Percentiles rank a stretch among this genome's conserved stretches.
These are phyloP conservation scores for Ophthalmolycus amberensis DNA, from an alignment of 2,113 vertebrate species.

Conservation along the genomic window DNA sequence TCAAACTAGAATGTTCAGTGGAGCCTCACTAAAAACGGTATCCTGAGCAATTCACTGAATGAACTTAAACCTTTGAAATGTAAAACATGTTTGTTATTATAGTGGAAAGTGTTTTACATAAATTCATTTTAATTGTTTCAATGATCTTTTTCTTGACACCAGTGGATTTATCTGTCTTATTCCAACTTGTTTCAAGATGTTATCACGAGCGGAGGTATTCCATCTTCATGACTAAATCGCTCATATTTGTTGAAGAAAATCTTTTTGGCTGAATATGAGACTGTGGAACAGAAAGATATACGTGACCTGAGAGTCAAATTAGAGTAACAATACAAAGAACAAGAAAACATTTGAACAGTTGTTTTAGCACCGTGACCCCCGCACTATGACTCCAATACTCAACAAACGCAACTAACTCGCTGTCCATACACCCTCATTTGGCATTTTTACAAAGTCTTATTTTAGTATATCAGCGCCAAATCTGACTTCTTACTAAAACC, in stretches of 20 bases:
- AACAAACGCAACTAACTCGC: constrained; percentile 8
- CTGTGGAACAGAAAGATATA: constrained; percentile 14
- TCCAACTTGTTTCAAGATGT: neutral
- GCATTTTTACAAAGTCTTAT: constrained; percentile 11
- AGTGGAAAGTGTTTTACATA: neutral
- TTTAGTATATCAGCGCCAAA: constrained; percentile 18
- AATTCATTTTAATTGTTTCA: neutral
- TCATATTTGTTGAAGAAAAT: neutral
- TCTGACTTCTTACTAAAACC: constrained; percentile 9
- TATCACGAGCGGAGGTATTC: too few species aligned
- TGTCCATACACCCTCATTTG: neutral
- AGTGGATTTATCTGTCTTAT: neutral
- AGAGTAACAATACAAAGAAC: constrained; percentile 8
- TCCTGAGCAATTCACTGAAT: neutral
- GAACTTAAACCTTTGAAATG: constrained; percentile 5
- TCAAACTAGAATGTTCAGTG: constrained; percentile 3
- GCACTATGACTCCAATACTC: neutral
- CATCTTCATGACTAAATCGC: too few species aligned
- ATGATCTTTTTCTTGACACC: neutral
- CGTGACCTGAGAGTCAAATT: constrained; percentile 29
- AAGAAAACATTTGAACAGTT: constrained; percentile 18
- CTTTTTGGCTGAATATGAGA: constrained; percentile 1
- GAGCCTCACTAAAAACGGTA: neutral
- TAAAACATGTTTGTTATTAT: neutral
- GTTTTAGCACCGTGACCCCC: neutral